Evolutionary conservation across 2,797 vertebrate genomes (phyloP).

Genomic region (Protosalanx chinensis): DNA sequence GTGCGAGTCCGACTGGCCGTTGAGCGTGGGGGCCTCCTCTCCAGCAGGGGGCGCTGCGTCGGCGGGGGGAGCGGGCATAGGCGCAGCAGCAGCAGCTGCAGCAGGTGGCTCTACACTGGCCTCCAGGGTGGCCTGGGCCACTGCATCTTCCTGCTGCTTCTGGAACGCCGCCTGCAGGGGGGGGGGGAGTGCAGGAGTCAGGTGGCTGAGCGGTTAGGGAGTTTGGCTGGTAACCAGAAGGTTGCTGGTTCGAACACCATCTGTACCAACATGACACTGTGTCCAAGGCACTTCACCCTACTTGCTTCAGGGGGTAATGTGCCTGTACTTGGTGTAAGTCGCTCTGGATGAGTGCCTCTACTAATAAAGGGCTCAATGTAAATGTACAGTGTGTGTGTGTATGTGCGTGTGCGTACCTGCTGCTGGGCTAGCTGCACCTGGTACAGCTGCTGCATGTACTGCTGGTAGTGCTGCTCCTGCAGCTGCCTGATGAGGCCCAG

Average conservation of each 20-base stretch:
- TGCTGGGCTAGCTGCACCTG: slow-evolving; percentile 98
- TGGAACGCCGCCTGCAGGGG: slow-evolving; percentile 86
- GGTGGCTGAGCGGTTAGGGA: not conserved
- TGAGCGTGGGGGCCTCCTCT: slow-evolving; percentile 79
- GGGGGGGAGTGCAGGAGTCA: not conserved
- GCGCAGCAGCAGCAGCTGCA: slow-evolving; percentile 18
- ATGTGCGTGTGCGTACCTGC: slow-evolving; percentile 76
- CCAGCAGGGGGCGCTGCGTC: slow-evolving; percentile 56
- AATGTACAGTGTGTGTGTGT: not conserved
- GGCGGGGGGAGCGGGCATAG: slow-evolving; percentile 47
- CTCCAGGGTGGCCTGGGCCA: slow-evolving; percentile 71
- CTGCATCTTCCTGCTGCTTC: slow-evolving; percentile 84
- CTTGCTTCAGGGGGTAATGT: no score
- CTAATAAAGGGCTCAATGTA: no score
- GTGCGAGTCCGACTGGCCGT: slow-evolving; percentile 84
- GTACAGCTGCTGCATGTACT: slow-evolving; percentile 99
- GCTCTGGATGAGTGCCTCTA: no score
- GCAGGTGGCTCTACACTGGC: slow-evolving; percentile 56
- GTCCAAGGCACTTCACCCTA: no score
- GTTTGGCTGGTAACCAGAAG: not conserved
- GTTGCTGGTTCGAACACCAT: no score
- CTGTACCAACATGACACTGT: no score
- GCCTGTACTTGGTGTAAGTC: no score
- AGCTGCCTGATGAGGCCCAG: slow-evolving; percentile 95
- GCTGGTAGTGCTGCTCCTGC: slow-evolving; percentile 99